Percentiles rank a stretch among this genome's conserved stretches.
Conservation (phyloP, 2,797 vertebrate genomes). For the Sparidentex hasta region DNA sequence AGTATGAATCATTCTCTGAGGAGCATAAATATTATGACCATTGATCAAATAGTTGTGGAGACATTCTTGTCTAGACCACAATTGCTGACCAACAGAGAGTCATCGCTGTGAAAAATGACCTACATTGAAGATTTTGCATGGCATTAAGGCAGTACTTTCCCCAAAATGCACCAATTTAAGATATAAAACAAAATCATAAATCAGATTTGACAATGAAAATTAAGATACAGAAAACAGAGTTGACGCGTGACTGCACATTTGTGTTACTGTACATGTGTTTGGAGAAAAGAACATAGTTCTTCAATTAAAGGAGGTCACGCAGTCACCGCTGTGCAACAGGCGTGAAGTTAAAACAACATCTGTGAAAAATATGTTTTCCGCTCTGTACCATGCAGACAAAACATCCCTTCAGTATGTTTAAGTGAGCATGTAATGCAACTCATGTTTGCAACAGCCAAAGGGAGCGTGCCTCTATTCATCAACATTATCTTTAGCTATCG, state of each 20-base stretch:
- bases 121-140: not conserved
- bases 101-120: not conserved
- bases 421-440: slow-evolving; percentile 49
- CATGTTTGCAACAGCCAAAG: slow-evolving; percentile 54
- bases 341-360: slow-evolving; percentile 60
- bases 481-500: slow-evolving; percentile 70
- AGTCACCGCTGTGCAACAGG: slow-evolving; percentile 49
- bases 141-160: slow-evolving; percentile 10
- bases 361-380: slow-evolving; percentile 65
- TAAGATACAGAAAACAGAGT: slow-evolving; percentile 35
- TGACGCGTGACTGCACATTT: slow-evolving; percentile 48
- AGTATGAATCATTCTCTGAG: not conserved
- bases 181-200: slow-evolving; percentile 7
- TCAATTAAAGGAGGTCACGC: slow-evolving; percentile 55
- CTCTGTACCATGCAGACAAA: slow-evolving; percentile 37
- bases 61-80: not conserved
- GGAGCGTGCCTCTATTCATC: slow-evolving; percentile 51
- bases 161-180: slow-evolving; percentile 9
- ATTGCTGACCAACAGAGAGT: not conserved
- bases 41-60: not conserved
- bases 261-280: slow-evolving; percentile 58
- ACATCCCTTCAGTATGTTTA: slow-evolving; percentile 33
- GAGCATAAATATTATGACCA: not conserved
- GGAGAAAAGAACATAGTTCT: slow-evolving; percentile 38
- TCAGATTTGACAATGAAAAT: slow-evolving; percentile 54